Percentiles rank a stretch among this genome's conserved stretches.
phyloP scores from a whole-genome alignment of 2,888 invertebrate genomes.

The Microplitis manilae region DNA sequence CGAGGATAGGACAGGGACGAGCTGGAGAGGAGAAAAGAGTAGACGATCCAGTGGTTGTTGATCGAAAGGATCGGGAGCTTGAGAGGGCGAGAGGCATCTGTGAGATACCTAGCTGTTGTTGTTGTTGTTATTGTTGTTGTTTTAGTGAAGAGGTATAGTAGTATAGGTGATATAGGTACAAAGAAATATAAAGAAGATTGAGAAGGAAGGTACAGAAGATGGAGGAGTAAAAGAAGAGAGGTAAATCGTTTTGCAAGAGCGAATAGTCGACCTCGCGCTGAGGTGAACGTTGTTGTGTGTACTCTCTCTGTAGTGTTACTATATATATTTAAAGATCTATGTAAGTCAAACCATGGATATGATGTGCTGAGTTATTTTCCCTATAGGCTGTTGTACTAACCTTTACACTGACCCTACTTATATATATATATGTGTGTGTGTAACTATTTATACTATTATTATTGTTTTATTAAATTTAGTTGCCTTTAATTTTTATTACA shows the following conservation, averaged over 20 bases:
- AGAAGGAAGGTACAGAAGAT: conserved; percentile 32
- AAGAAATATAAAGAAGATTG: conserved; percentile 44
- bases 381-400: neutral
- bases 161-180: neutral
- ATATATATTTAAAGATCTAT: conserved; percentile 3
- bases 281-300: conserved; percentile 51
- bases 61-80: conserved; percentile 10
- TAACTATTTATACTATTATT: too few species aligned
- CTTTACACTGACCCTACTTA: neutral
- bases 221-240: conserved; percentile 37
- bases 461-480: too few species aligned
- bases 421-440: neutral
- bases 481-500: too few species aligned
- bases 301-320: conserved; percentile 36
- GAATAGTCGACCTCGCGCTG: conserved; percentile 52
- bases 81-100: neutral
- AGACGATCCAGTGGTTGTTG: neutral
- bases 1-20: neutral
- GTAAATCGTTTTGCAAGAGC: conserved; percentile 61
- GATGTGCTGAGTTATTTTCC: neutral
- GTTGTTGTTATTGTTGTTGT: neutral
- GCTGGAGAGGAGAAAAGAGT: neutral
- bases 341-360: neutral
- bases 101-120: conserved; percentile 8
- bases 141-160: too few species aligned